Evolutionary conservation across 2,113 vertebrate genomes (phyloP), one percentile per base, ranked within the genome.

Genomic region (Suncus etruscus): DNA sequence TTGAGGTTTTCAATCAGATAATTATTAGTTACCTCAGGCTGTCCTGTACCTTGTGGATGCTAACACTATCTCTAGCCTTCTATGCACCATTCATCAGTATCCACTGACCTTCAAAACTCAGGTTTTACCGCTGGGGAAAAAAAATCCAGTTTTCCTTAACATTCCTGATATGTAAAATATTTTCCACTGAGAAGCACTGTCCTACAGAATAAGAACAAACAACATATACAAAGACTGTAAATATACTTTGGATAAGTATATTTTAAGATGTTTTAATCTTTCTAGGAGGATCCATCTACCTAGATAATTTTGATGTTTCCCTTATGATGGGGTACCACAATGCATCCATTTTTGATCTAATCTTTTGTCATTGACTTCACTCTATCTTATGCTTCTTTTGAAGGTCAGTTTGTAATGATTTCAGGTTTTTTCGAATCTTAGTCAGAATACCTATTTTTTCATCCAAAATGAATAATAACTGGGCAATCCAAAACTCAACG

Each of bases 341-440:
- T 12, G 12, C 14, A 29, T 14, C 29, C 61, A 0, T 31, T 70
- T 86, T 80, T 63, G 80, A 32, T 1, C 1, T 6, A 74, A 87
- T 86, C 47, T 90, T 6, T 93, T 83, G 0, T 0, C 50, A 10
- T 65, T 14, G 39, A 48, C 51, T 80, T 87, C 90, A 80, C 51
- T 95, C 74, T 63, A 24, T 32, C 68, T 58, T 85, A 18, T 1
- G 93, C 75, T 95, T 96, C 90, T 94, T 95, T 48, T 63, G 75
- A 82, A 96, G 86, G 48, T 72, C 61, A 73, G 92, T 86, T 32
- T 0, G 5, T 70, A 97, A 93, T 86, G 86, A 95, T 89, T 93
- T 96, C 74, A 97, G 87, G 89, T 96, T 95, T 72, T 92, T 95
- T 87, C 93, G 95, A 63, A 96, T 96, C 79, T 96, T 63, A 0